Evolutionary conservation across 1,140 invertebrate genomes (phyloP).

Genomic region (Scaptomyza pallida): DNA sequence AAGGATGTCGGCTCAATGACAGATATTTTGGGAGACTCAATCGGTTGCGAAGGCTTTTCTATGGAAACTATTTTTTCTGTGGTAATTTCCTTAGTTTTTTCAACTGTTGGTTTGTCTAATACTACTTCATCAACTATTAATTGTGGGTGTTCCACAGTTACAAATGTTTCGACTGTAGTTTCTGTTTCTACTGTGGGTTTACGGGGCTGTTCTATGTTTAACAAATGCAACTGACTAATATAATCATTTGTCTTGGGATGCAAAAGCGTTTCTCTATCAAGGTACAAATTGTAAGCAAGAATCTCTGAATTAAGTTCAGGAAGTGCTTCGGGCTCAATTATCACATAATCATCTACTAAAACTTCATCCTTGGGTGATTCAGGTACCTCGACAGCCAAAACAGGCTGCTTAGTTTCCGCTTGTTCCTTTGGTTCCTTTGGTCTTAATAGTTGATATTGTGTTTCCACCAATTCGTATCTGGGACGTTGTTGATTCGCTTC

Average conservation of each 20-base stretch:
- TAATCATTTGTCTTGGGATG: slow-evolving; percentile 44
- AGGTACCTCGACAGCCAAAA: not conserved
- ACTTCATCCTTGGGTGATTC: slow-evolving; percentile 23
- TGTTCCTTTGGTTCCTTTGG: slow-evolving; percentile 6
- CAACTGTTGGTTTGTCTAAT: not conserved
- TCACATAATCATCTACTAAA: slow-evolving; percentile 68
- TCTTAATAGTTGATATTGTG: slow-evolving; percentile 43
- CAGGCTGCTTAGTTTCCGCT: slow-evolving; percentile 14
- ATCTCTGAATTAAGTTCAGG: slow-evolving; percentile 68
- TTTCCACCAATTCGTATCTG: slow-evolving; percentile 35
- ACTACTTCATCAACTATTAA: slow-evolving; percentile 5
- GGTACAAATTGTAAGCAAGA: slow-evolving; percentile 59
- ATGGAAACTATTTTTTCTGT: slow-evolving; percentile 6
- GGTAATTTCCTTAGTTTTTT: not conserved
- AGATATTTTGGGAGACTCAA: not conserved
- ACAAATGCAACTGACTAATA: slow-evolving; percentile 50
- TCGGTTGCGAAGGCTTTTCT: slow-evolving; percentile 17
- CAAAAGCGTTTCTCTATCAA: slow-evolving; percentile 54
- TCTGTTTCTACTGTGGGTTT: slow-evolving; percentile 13
- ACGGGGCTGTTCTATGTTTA: slow-evolving; percentile 25
- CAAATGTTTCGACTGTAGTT: not conserved
- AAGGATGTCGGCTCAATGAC: not conserved
- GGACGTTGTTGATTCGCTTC: slow-evolving; percentile 30
- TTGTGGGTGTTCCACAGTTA: not conserved
- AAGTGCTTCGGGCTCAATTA: slow-evolving; percentile 75